Base-by-base conservation (phyloP, 1,140 invertebrate genomes). In the Maconellicoccus hirsutus region DNA sequence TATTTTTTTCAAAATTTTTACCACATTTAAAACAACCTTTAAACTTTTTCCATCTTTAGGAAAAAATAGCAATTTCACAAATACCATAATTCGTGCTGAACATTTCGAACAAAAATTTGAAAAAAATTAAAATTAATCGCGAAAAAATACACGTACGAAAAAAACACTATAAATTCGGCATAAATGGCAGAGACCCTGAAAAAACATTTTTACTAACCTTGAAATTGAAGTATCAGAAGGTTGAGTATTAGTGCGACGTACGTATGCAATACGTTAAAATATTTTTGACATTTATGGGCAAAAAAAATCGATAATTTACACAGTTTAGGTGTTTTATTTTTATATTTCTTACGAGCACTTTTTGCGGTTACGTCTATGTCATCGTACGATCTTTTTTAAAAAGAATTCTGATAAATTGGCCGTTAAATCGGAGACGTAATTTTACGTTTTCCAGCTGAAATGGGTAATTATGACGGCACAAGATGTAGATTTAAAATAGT, bases 101-200 rank as follows among this genome's bases (percentile, higher is more conserved):
- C 33, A 7, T 38, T n/a, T n/a, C n/a, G n/a, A 14, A 14, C 14
- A 38, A 38, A 38, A 61, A 61, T 10, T 61, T 61, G n/a, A 22
- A 61, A 22, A 61, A 6, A 6, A 19, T 19, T 19, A 61, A 61
- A 61, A 19, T 61, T 61, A n/a, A n/a, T n/a, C n/a, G 6, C 21
- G 59, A 61, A 16, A 61, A 66, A 66, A 66, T 25, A 66, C 16
- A 52, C 42, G 42, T 52, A 52, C 42, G 42, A 16, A 66, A 10
- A 66, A 16, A 61, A 16, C 21, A 66, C 22, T 12, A 66, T 66
- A 26, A 66, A 66, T 66, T 66, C 25, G 25, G 25, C 61, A 26
- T 66, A 66, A 66, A 66, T 66, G 61, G 61, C 61, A 66, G 61
- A 66, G 25, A 66, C 61, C 61, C 61, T 66, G 61, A 66, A 66